These are phyloP conservation scores for Polydrusus tereticollis DNA, from an alignment of 2,888 invertebrate genomes.

Conservation along the genomic window DNA sequence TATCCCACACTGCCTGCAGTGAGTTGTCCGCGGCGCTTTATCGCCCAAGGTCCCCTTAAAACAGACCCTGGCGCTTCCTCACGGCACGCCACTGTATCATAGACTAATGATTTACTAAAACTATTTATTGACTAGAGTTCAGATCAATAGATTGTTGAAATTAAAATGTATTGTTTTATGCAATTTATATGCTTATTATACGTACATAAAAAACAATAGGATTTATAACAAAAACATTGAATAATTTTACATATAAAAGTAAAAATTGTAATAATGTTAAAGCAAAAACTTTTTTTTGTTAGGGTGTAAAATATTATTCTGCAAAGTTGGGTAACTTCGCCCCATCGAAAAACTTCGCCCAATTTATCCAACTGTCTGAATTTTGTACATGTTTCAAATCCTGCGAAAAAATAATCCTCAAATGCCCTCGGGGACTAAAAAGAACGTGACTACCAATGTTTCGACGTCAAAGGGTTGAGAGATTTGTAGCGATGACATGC, in stretches of 20 bases:
- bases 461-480: neutral
- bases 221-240: no score
- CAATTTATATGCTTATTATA: no score
- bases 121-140: neutral
- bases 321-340: neutral
- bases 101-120: no score
- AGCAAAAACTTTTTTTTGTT: conserved; percentile 6
- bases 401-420: neutral
- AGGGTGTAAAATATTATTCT: neutral
- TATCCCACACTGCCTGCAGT: no score
- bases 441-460: neutral
- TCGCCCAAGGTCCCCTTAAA: no score
- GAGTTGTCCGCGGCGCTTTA: no score
- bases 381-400: conserved; percentile 7
- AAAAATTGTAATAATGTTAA: neutral
- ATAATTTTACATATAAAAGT: neutral
- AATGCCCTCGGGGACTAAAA: conserved; percentile 1
- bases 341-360: neutral
- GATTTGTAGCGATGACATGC: neutral
- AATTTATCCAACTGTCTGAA: conserved; percentile 9
- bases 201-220: no score
- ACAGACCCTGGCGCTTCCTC: no score
- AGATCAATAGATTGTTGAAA: neutral
- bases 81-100: no score
- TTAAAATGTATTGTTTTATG: neutral